phyloP scores from a whole-genome alignment of 2,797 vertebrate genomes.

The Rhincodon typus region DNA sequence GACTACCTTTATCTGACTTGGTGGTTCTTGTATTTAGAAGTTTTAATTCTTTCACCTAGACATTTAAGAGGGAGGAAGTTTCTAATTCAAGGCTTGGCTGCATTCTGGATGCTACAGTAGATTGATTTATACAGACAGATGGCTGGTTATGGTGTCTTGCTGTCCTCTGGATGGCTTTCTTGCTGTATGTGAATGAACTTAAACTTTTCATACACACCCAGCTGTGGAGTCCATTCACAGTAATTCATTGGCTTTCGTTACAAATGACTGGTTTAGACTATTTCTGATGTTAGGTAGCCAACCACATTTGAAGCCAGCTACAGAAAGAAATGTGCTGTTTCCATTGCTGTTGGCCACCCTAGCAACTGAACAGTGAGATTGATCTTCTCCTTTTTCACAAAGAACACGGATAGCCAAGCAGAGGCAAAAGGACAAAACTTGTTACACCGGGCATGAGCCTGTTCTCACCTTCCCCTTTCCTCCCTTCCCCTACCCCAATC shows the following conservation, averaged over 20 bases:
- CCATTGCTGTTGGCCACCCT: neutral
- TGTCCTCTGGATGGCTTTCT: neutral
- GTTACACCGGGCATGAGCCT: neutral
- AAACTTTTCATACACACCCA: neutral
- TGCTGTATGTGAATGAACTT: neutral
- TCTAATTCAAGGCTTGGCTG: neutral
- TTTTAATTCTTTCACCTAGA: neutral
- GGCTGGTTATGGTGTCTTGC: neutral
- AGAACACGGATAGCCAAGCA: neutral
- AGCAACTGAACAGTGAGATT: slow-evolving; percentile 41
- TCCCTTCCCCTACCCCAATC: neutral
- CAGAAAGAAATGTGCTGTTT: neutral
- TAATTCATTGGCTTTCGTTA: neutral
- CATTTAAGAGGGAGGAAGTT: neutral
- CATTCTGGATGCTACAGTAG: neutral
- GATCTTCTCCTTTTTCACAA: slow-evolving; percentile 39
- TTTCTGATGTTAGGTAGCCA: neutral
- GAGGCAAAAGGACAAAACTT: neutral
- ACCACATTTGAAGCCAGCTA: neutral
- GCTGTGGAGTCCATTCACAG: neutral
- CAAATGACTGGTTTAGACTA: neutral
- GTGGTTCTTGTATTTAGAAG: neutral
- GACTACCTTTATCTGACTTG: neutral
- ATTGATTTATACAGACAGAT: neutral
- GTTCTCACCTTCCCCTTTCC: neutral